These are phyloP conservation scores for Drosophila quasianomalipes DNA, from an alignment of 2,888 invertebrate genomes.

Conservation along the genomic window DNA sequence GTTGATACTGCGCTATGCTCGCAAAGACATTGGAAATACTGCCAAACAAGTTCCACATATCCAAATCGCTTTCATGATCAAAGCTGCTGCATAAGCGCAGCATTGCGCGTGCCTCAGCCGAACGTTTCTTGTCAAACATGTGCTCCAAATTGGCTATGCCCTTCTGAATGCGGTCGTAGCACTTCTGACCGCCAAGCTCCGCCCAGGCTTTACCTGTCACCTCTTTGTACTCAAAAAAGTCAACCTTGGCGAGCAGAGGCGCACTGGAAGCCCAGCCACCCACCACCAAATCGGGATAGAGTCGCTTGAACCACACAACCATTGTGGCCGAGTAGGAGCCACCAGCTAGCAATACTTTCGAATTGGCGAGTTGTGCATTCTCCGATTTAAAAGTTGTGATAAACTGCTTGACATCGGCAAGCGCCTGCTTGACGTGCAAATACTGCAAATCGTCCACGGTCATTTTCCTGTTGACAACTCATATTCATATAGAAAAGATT, in stretches of 20 bases:
- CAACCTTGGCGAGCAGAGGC: conserved; percentile 88
- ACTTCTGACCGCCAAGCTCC: conserved; percentile 80
- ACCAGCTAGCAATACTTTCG: conserved; percentile 87
- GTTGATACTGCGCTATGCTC: conserved; percentile 80
- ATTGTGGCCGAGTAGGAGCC: conserved; percentile 90
- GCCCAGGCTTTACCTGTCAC: conserved; percentile 80
- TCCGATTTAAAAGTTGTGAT: conserved; percentile 86
- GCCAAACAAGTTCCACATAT: conserved; percentile 82
- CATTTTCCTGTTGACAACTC: conserved; percentile 85
- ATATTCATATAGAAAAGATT: background rate
- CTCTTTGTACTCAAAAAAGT: conserved; percentile 86
- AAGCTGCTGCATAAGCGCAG: conserved; percentile 82
- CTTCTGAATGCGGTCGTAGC: conserved; percentile 82
- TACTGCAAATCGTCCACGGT: conserved; percentile 87
- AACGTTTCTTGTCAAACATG: conserved; percentile 72
- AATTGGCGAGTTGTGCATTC: conserved; percentile 80
- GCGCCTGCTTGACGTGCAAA: conserved; percentile 88
- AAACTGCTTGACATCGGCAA: conserved; percentile 89
- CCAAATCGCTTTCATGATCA: conserved; percentile 77
- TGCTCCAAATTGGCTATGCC: conserved; percentile 80
- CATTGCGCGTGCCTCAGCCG: conserved; percentile 78
- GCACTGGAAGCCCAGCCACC: conserved; percentile 89
- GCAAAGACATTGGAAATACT: conserved; percentile 81
- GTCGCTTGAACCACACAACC: conserved; percentile 89
- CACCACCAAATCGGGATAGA: conserved; percentile 88